phyloP scores from a whole-genome alignment of 2,888 invertebrate genomes.

The Meganola albula region DNA sequence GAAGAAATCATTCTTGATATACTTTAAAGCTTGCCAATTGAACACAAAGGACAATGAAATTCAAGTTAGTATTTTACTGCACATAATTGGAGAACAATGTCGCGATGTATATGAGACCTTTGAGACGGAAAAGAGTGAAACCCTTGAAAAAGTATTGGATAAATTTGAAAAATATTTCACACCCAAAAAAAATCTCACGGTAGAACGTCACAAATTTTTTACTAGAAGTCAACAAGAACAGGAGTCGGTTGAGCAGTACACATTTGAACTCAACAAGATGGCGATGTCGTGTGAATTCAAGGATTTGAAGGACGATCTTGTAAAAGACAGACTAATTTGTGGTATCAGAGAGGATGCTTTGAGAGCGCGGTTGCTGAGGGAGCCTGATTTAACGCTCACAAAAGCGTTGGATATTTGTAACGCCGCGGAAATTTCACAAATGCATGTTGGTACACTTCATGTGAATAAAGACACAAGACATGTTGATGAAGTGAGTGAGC shows the following conservation, averaged over 20 bases:
- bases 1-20: background rate
- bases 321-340: conserved; percentile 22
- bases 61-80: background rate
- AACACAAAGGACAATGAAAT: too few species aligned
- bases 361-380: conserved; percentile 18
- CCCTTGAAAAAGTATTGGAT: background rate
- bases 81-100: background rate
- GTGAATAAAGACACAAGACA: conserved; percentile 8
- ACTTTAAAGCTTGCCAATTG: background rate
- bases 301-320: conserved; percentile 16
- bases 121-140: background rate
- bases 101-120: background rate
- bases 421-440: conserved; percentile 12
- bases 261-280: conserved; percentile 20
- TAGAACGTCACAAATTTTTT: conserved; percentile 1
- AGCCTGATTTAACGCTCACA: conserved; percentile 13
- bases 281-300: conserved; percentile 22
- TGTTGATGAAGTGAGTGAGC: background rate
- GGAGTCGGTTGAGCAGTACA: conserved; percentile 5
- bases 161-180: background rate
- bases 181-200: conserved; percentile 6
- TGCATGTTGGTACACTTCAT: conserved; percentile 13
- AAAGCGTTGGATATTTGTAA: conserved; percentile 19
- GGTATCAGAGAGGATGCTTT: conserved; percentile 15
- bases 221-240: conserved; percentile 2